Base-by-base conservation (phyloP, 2,113 vertebrate species). In the Chascanopsetta lugubris region DNA sequence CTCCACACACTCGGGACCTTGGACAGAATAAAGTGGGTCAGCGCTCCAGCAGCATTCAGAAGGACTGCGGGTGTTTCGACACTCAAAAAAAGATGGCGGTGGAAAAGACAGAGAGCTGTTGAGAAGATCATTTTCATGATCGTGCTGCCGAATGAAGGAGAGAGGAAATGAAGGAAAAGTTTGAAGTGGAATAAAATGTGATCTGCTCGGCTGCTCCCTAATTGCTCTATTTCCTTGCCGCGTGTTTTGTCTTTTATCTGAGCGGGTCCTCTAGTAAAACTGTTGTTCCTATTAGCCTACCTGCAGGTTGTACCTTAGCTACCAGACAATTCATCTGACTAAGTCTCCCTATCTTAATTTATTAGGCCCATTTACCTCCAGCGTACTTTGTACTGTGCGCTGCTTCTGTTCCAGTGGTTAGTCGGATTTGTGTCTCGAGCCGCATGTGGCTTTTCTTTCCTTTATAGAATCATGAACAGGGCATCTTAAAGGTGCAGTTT, bases 21-120 rank as follows among this genome's bases (percentile, higher is more conserved):
- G 85, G 87, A 58, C 72, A 61, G 79, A 72, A 61, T 82, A 87
- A 88, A 88, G 54, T 89, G 84, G 83, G 85, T 88, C 87, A 84
- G 68, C 12, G 61, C 75, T 73, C 80, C 72, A 25, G 26, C 72
- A 64, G 77, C 71, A 75, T 79, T 64, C 60, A 40, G 48, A 69
- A 21, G 57, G 57, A 38, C 78, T 85, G 69, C 21, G 22, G 68
- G 71, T 55, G 63, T 42, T 66, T 69, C 42, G 43, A 64, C 74
- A 72, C n/a, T 1, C 36, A 61, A 45, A 45, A 75, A 74, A 75
- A 68, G 58, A 69, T 70, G 56, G 13, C 55, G 12, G 32, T 13
- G 61, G 76, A 79, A 79, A 79, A 73, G 72, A 76, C 43, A 42
- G 40, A 78, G 53, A 54, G 69, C 46, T 61, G 55, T 27, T 40